Evolutionary conservation across 2,888 invertebrate species (phyloP).

Genomic region (Sipunculus nudus): DNA sequence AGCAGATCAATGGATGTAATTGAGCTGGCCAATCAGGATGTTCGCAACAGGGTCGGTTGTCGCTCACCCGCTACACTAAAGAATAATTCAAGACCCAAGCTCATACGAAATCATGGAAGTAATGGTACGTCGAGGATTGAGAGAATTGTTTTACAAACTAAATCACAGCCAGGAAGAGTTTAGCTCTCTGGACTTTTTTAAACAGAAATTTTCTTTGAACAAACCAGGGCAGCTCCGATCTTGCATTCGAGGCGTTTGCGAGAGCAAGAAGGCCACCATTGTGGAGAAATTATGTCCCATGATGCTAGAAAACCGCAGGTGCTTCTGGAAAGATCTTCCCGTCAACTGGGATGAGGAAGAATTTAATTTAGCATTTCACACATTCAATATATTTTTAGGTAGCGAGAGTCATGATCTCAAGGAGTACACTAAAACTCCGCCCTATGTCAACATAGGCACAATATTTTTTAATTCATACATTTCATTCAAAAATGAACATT

Average conservation of each 20-base stretch:
- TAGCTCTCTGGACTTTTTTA: background rate
- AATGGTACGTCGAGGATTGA: background rate
- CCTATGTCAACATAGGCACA: no score
- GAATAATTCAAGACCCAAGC: background rate
- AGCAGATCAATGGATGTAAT: constrained; percentile 17
- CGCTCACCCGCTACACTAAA: constrained; percentile 11
- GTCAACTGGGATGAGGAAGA: no score
- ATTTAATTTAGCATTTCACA: no score
- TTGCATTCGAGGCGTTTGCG: background rate
- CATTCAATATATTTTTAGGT: no score
- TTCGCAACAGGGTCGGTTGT: constrained; percentile 6
- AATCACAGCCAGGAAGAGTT: background rate
- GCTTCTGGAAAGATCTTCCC: no score
- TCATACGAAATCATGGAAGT: constrained; percentile 11
- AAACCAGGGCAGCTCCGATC: background rate
- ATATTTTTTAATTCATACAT: no score
- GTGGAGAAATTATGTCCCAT: constrained; percentile 11
- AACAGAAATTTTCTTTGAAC: background rate
- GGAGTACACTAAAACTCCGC: no score
- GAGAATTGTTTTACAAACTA: background rate
- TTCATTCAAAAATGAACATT: no score
- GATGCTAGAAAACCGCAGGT: no score
- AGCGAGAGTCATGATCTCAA: no score
- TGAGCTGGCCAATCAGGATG: constrained; percentile 8
- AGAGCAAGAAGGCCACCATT: constrained; percentile 14